Evolutionary conservation across 1,140 invertebrate species (phyloP), one percentile per base, ranked within the genome.

Genomic region (Drosophila grimshawi): DNA sequence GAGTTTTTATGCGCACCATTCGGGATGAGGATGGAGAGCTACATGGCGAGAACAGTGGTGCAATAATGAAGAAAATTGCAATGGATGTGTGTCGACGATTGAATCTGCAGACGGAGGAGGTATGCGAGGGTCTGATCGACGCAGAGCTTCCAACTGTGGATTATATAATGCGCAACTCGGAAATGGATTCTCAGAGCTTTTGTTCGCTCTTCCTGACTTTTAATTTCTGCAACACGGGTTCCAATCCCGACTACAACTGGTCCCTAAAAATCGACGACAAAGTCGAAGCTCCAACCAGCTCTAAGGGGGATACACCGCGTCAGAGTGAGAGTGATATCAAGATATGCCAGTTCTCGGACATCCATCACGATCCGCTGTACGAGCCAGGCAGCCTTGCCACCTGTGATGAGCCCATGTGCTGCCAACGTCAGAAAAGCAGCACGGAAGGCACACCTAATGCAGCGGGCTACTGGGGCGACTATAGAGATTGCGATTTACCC

Each of bases 381-480:
- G 92, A 94, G 62, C 90, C 93, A 1, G 94, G 94, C 8, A 93
- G 95, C 0, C 95, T 96, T 51, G 94, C 96, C 2, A 83, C 94
- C 3, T 98, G 97, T 83, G 93, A 93, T 3, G 95, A 96, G 76
- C 96, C 96, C 4, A 93, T 96, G 4, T 98, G 97, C 85, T 98
- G 97, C 92, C 94, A 96, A 59, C 88, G 76, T n/a, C 93, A 94
- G 6, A 94, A 95, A 52, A 86, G 81, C 0, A 70, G 72, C 10
- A 69, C 76, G 3, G 51, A 70, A 49, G 83, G 75, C 62, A 79
- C 76, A 6, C 75, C 68, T 7, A 75, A 93, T 27, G 92, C 94
- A 0, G 97, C 97, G 29, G 96, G 96, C 0, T 95, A 93, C 79
- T 97, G 96, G 96, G 96, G 96, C 7, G 96, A 97, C 90, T 96